phyloP scores from a whole-genome alignment of 1,140 invertebrate genomes.

The Anastatus disparis region DNA sequence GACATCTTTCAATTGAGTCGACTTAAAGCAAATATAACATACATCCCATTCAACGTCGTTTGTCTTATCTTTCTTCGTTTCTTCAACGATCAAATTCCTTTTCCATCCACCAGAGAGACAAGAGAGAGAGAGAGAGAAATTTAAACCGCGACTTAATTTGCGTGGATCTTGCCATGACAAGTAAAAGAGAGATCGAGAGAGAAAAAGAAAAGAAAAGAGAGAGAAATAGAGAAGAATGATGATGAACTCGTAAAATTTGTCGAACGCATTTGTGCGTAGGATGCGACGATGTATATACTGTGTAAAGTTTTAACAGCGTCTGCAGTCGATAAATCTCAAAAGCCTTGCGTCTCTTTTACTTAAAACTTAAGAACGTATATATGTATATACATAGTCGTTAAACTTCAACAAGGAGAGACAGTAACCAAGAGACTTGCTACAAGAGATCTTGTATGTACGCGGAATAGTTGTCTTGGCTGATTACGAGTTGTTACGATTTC shows the following conservation, averaged over 20 bases:
- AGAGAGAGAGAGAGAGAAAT: background rate
- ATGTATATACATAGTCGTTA: conserved; percentile 23
- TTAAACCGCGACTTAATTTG: conserved; percentile 17
- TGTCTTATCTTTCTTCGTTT: background rate
- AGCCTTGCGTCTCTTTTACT: too few relatives aligned
- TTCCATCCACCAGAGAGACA: background rate
- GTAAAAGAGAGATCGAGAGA: too few relatives aligned
- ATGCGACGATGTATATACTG: background rate
- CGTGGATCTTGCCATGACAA: background rate
- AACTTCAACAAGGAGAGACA: background rate
- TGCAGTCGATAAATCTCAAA: conserved; percentile 28
- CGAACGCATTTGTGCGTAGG: conserved; percentile 5
- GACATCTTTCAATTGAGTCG: background rate
- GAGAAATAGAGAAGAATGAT: too few relatives aligned
- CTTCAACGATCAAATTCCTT: conserved; percentile 15
- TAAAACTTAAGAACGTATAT: background rate
- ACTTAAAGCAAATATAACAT: background rate
- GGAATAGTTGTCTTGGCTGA: conserved; percentile 19
- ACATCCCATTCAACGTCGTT: too few relatives aligned
- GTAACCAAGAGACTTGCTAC: background rate
- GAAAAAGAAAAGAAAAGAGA: too few relatives aligned
- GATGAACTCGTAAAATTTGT: conserved; percentile 25
- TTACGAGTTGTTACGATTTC: background rate
- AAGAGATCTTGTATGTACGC: background rate
- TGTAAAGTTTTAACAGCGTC: conserved; percentile 26